Conservation (phyloP, 2,888 invertebrate genomes). For the Epirrhoe tristata region DNA sequence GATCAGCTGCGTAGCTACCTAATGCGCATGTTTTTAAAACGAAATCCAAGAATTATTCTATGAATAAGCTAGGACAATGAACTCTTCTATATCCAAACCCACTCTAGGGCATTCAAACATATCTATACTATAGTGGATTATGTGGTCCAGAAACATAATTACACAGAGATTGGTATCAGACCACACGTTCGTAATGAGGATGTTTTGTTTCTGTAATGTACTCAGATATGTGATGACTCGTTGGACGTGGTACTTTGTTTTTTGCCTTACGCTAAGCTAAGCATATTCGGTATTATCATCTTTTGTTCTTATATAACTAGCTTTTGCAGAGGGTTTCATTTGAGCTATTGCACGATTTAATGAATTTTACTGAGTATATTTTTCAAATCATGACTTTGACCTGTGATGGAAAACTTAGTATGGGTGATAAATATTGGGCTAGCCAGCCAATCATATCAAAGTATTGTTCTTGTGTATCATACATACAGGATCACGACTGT, state of each 20-base stretch:
- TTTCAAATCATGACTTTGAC: too few species aligned
- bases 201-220: constrained; percentile 61
- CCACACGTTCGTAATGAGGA: constrained; percentile 63
- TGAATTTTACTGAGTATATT: too few species aligned
- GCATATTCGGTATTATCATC: constrained; percentile 1
- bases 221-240: constrained; percentile 35
- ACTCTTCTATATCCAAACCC: constrained; percentile 14
- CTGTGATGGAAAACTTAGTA: too few species aligned
- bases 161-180: constrained; percentile 71
- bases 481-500: too few species aligned
- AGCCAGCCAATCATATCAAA: too few species aligned
- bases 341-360: neutral
- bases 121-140: neutral
- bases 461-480: too few species aligned
- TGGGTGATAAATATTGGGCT: too few species aligned
- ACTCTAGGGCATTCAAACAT: neutral
- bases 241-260: constrained; percentile 31
- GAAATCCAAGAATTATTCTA: neutral
- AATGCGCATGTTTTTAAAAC: neutral
- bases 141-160: constrained; percentile 71
- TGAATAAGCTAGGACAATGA: constrained; percentile 32
- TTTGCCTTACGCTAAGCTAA: constrained; percentile 22
- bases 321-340: neutral
- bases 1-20: neutral
- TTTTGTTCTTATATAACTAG: constrained; percentile 8